Evolutionary conservation across 2,797 vertebrate species (phyloP), one percentile per base, ranked within the genome.

Genomic region (Acipenser ruthenus): DNA sequence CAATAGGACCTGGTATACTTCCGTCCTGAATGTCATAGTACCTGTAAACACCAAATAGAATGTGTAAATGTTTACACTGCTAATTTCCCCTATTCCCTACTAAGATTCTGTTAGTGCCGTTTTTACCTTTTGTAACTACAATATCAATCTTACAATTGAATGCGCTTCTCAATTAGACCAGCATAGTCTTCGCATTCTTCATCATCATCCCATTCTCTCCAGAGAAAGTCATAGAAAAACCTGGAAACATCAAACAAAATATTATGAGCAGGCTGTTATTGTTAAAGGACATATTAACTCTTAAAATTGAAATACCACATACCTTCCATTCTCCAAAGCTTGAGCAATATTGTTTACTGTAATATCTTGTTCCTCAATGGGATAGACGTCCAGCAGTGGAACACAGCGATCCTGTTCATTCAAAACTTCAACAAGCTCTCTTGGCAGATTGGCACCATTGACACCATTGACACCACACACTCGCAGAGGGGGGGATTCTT

Each of bases 1-100:
- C 80, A 2, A 62, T 73, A 23, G 82, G 79, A 70, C 76, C 80
- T 58, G 68, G 69, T 68, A 83, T 74, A 23, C 75, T 79, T 71
- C 81, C 83, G 23, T 84, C 81, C 67, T 87, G 80, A 62, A 86
- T 86, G 55, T 86, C 80, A 65, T 76, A 86, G 78, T 80, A 84
- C 67, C 86, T 80, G 53, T 77, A 72, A 70, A 77, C 74, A 65
- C 65, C 1, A 71, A 69, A 55, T 10, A 52, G 62, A 23, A n/a
- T 65, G 9, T 58, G 6, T 37, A 37, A 23, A n/a, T 65, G 52
- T 58, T 12, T 37, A 37, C 37, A 37, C 37, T 37, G 37, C 37
- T 37, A 37, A 37, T 37, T 37, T 37, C 37, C 37, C 37, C 5
- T 37, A 37, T 37, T 37, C 37, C 37, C 4, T 37, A 37, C 37